Evolutionary conservation across 2,113 vertebrate genomes (phyloP).

Genomic region (Oncorhynchus keta): DNA sequence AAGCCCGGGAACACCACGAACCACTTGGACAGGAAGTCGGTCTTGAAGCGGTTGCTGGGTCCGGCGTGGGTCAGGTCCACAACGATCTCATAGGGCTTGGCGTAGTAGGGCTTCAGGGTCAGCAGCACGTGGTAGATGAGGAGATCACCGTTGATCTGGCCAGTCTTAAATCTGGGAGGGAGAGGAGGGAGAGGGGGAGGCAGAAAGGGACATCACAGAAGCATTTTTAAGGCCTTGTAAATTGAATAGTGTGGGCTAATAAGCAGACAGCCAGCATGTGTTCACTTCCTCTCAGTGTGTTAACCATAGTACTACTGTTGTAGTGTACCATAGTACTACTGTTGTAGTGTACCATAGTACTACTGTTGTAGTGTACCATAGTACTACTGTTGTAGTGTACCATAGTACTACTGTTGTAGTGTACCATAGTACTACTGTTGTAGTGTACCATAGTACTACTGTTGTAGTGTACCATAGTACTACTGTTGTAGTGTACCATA

Average conservation of each 20-base stretch:
- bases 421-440: too few species aligned
- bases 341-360: too few species aligned
- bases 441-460: too few species aligned
- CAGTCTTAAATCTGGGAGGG: constrained; percentile 81
- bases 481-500: background rate
- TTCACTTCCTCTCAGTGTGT: background rate
- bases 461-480: background rate
- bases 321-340: too few species aligned
- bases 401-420: too few species aligned
- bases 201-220: background rate
- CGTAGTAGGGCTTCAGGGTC: constrained; percentile 90
- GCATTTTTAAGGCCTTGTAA: background rate
- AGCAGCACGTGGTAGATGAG: constrained; percentile 87
- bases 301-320: too few species aligned
- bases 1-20: constrained; percentile 91
- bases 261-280: background rate
- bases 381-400: too few species aligned
- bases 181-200: background rate
- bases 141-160: constrained; percentile 86
- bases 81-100: constrained; percentile 88
- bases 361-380: too few species aligned
- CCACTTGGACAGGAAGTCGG: constrained; percentile 91
- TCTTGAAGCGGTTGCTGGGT: constrained; percentile 91
- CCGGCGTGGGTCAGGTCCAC: constrained; percentile 89
- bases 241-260: background rate